Evolutionary conservation across 2,888 invertebrate species (phyloP), one percentile per base, ranked within the genome.

Genomic region (Schrankia costaestrigalis): DNA sequence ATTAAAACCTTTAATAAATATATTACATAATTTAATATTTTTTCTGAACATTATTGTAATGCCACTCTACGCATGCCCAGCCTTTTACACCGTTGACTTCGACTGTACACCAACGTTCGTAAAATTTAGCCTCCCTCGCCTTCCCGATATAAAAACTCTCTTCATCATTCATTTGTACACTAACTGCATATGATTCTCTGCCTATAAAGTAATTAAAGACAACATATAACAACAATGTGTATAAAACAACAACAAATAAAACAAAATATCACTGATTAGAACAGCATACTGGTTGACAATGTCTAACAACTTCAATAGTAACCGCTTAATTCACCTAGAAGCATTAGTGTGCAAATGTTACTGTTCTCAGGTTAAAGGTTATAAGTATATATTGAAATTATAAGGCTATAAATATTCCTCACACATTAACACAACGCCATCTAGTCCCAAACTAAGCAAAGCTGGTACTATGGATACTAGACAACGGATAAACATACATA

Each of bases 51-150:
- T 91, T 90, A 47, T 91, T 86, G 57, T 92, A 93, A 31, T 91
- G 89, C 90, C 92, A 92, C 62, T 93, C 93, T 0, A 90, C 88
- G 37, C 91, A 89, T 0, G 92, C 92, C 75, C 90, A 90, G 0
- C 92, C 93, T 41, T 84, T 88, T 0, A 90, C 58, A 0, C 91
- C 92, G 58, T 93, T 91, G 1, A 92, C 88, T 26, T 84, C 78
- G 36, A 90, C 91, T 6, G 71, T 74, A 38, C 89, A 89, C 77
- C 91, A 88, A 26, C 90, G 73, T 57, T 92, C 92, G 33, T 90
- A 85, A 31, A 92, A 71, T 55, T 90, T 88, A 0, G 89, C 79
- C 46, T 91, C 91, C 71, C 90, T 88, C 10, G 89, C 83, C 71
- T 90, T 86, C 4, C 91, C 92, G 17, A 92, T 89, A 56, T 85